Percentiles rank a stretch among this genome's conserved stretches.
Evolutionary conservation across 2,888 invertebrate genomes (phyloP).

Genomic region (Leptodirus hochenwartii): DNA sequence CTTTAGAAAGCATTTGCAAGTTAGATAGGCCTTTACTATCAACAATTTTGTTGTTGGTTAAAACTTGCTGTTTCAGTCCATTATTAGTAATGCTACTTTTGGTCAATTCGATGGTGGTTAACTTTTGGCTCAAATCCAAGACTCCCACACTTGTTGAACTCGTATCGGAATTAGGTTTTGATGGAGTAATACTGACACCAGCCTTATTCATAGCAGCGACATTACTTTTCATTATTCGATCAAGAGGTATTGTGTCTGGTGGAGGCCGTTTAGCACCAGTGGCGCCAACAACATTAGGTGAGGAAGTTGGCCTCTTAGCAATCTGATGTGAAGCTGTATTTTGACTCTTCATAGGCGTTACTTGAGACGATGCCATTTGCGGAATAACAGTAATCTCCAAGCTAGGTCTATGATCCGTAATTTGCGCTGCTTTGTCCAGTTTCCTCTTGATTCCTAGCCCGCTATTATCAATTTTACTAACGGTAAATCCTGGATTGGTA

Average conservation of each 20-base stretch:
- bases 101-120: constrained; percentile 9
- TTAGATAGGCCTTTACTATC: constrained; percentile 24
- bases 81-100: constrained; percentile 11
- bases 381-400: constrained; percentile 26
- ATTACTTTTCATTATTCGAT: constrained; percentile 29
- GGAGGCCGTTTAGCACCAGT: constrained; percentile 27
- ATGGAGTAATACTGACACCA: constrained; percentile 21
- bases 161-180: too few species aligned
- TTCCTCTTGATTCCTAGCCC: constrained; percentile 22
- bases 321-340: too few species aligned
- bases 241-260: constrained; percentile 34
- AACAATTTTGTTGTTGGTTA: constrained; percentile 7
- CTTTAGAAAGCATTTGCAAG: constrained; percentile 33
- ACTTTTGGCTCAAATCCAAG: constrained; percentile 17
- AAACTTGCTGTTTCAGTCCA: too few species aligned
- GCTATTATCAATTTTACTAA: constrained; percentile 26
- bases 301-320: too few species aligned
- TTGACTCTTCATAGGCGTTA: too few species aligned
- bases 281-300: not conserved
- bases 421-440: constrained; percentile 15
- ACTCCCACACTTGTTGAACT: too few species aligned
- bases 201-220: constrained; percentile 18
- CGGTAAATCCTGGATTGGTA: constrained; percentile 21
- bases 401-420: constrained; percentile 22
- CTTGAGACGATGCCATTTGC: too few species aligned